Evolutionary conservation across 2,888 invertebrate genomes (phyloP).

Genomic region (Taenaris catops): DNA sequence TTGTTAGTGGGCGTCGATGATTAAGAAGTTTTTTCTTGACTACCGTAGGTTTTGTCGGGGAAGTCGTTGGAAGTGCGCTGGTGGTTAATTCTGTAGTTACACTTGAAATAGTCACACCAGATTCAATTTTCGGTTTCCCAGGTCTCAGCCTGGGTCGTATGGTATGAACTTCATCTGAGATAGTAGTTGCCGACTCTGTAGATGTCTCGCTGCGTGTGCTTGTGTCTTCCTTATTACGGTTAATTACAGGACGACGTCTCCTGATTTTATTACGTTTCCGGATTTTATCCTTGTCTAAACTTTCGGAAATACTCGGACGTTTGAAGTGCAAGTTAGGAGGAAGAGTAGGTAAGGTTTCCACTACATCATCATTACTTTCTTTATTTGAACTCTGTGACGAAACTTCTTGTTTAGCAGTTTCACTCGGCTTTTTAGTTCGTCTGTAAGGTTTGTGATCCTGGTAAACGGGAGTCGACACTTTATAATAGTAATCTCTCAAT

Average conservation of each 20-base stretch:
- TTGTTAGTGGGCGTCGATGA: constrained; percentile 52
- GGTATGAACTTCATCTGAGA: constrained; percentile 52
- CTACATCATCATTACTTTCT: constrained; percentile 42
- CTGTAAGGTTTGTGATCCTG: constrained; percentile 48
- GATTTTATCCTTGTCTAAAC: constrained; percentile 54
- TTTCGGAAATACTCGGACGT: constrained; percentile 44
- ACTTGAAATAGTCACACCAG: constrained; percentile 61
- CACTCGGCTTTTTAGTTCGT: constrained; percentile 61
- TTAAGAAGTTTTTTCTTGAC: constrained; percentile 55
- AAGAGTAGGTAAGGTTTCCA: constrained; percentile 62
- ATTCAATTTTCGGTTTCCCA: constrained; percentile 42
- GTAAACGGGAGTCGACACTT: constrained; percentile 60
- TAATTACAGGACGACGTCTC: constrained; percentile 62
- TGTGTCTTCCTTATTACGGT: constrained; percentile 46
- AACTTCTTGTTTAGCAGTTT: constrained; percentile 35
- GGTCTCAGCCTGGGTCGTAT: constrained; percentile 58
- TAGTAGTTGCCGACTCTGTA: constrained; percentile 43
- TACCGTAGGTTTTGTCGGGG: constrained; percentile 63
- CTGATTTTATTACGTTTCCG: constrained; percentile 68
- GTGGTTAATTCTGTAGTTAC: constrained; percentile 65
- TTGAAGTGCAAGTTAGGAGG: constrained; percentile 70
- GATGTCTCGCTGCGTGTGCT: constrained; percentile 38
- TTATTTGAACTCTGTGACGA: constrained; percentile 37
- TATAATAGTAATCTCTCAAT: constrained; percentile 69
- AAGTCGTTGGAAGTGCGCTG: constrained; percentile 64